phyloP scores from a whole-genome alignment of 2,113 vertebrate genomes.

The Spea multiplicata region DNA sequence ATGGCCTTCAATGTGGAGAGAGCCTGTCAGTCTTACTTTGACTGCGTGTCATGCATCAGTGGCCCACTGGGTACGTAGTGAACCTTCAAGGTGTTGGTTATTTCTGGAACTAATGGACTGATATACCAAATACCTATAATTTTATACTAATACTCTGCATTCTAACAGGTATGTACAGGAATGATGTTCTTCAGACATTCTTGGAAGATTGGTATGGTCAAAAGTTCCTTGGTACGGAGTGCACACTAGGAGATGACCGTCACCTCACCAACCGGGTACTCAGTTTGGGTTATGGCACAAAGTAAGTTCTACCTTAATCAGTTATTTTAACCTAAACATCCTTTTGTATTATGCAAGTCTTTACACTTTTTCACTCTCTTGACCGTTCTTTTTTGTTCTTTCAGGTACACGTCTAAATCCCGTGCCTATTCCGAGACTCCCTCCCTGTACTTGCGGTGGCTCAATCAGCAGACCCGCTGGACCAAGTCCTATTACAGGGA shows the following conservation, averaged over 20 bases:
- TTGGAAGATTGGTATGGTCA: conserved; percentile 89
- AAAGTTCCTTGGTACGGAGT: conserved; percentile 72
- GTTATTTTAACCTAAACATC: background rate
- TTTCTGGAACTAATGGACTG: background rate
- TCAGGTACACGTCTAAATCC: conserved; percentile 78
- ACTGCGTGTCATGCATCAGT: conserved; percentile 87
- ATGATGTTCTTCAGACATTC: conserved; percentile 81
- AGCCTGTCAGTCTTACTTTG: conserved; percentile 53
- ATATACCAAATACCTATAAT: no score
- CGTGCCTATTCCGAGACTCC: conserved; percentile 87
- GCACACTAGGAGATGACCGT: conserved; percentile 59
- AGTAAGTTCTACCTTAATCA: conserved; percentile 63
- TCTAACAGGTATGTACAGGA: conserved; percentile 78
- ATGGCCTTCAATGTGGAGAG: no score
- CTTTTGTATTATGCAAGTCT: background rate
- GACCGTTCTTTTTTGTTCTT: background rate
- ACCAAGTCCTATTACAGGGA: conserved; percentile 81
- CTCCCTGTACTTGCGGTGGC: conserved; percentile 64
- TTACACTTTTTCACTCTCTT: background rate
- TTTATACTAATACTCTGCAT: background rate
- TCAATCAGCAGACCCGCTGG: no score
- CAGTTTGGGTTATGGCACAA: conserved; percentile 87
- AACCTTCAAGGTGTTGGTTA: background rate
- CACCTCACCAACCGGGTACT: conserved; percentile 84
- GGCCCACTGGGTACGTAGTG: conserved; percentile 77